Percentiles rank a stretch among this genome's conserved stretches.
Conservation (phyloP, 2,797 vertebrate species). For the Buceros bicornis region DNA sequence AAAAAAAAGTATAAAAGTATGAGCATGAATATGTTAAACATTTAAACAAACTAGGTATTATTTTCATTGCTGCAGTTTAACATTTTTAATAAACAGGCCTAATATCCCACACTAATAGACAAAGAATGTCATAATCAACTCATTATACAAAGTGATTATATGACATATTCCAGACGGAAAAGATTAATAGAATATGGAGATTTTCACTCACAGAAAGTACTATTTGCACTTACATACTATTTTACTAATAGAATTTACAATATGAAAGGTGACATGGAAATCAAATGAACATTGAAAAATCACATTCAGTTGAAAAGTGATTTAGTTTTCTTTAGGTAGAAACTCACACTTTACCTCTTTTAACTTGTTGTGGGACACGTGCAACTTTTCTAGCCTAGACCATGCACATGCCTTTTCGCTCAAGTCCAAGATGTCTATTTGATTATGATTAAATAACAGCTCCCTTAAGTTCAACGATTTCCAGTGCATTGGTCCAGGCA, state of each 20-base stretch:
- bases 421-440: conserved; percentile 87
- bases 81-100: background rate
- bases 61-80: background rate
- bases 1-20: background rate
- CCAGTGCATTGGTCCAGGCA: conserved; percentile 89
- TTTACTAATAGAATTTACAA: background rate
- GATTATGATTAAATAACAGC: conserved; percentile 92
- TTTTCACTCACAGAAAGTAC: background rate
- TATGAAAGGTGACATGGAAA: background rate
- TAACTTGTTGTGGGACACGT: conserved; percentile 91
- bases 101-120: background rate
- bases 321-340: background rate
- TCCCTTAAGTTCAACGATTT: conserved; percentile 90
- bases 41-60: background rate
- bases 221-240: background rate
- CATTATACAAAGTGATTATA: background rate
- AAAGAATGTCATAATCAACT: background rate
- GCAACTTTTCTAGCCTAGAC: conserved; percentile 93
- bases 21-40: background rate
- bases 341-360: conserved; percentile 83
- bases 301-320: background rate
- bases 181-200: background rate
- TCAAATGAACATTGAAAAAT: background rate
- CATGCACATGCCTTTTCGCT: conserved; percentile 86
- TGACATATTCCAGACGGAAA: background rate